Conservation (phyloP, 30 jellyfish, hydroid and myxozoan species). For the Euphysa ruthae region DNA sequence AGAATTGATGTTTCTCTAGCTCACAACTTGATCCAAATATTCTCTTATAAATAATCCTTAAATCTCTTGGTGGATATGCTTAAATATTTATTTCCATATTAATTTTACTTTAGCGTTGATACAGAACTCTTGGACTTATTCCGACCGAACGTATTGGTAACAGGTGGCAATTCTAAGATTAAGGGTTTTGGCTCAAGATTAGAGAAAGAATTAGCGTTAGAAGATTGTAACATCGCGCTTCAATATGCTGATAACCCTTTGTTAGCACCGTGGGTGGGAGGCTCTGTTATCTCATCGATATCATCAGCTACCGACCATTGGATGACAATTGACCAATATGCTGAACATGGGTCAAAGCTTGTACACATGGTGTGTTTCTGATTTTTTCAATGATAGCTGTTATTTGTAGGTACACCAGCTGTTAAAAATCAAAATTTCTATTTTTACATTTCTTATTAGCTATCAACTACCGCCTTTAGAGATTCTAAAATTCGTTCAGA, state of each 20-base stretch:
- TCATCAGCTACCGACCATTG: constrained; percentile 71
- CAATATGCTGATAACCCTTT: constrained; percentile 57
- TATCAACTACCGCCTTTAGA: no score
- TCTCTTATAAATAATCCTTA: no score
- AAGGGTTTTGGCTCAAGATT: constrained; percentile 69
- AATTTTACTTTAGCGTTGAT: constrained; percentile 69
- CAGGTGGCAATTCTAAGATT: constrained; percentile 74
- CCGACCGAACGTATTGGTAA: constrained; percentile 50
- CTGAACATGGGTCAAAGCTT: constrained; percentile 68
- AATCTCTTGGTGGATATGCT: no score
- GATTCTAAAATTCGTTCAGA: no score
- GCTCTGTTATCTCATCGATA: constrained; percentile 72
- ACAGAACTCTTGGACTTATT: constrained; percentile 35
- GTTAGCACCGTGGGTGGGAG: constrained; percentile 94
- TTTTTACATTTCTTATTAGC: no score
- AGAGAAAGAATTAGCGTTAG: constrained; percentile 36
- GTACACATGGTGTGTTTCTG: constrained; percentile 68
- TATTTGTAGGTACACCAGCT: no score
- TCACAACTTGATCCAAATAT: no score
- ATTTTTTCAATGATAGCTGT: no score
- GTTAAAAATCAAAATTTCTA: no score
- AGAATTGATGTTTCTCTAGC: no score
- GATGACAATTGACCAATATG: constrained; percentile 76
- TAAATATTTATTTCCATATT: no score
- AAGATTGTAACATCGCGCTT: constrained; percentile 16